phyloP scores from a whole-genome alignment of 2,797 vertebrate species.

The Oreochromis grahami region DNA sequence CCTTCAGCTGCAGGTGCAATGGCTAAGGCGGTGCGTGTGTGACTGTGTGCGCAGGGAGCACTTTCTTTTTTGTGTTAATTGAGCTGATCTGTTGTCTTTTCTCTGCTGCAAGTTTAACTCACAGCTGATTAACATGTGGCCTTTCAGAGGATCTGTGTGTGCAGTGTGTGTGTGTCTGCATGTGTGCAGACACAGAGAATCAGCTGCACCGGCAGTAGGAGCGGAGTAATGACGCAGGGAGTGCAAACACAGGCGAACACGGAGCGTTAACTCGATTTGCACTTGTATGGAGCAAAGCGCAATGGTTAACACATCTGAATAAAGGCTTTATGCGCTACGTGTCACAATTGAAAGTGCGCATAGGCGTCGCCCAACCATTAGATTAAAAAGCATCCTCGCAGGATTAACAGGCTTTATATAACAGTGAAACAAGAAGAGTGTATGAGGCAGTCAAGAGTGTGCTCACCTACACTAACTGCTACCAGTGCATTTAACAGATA shows the following conservation, averaged over 20 bases:
- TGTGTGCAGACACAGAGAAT: slow-evolving; percentile 38
- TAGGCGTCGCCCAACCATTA: slow-evolving; percentile 63
- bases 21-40: slow-evolving; percentile 49
- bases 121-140: slow-evolving; percentile 80
- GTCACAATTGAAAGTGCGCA: slow-evolving; percentile 62
- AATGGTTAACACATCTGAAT: slow-evolving; percentile 74
- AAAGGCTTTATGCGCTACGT: slow-evolving; percentile 62
- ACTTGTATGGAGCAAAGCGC: slow-evolving; percentile 73
- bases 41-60: slow-evolving; percentile 45
- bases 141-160: slow-evolving; percentile 63
- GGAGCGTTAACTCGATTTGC: slow-evolving; percentile 77
- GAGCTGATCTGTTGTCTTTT: slow-evolving; percentile 80
- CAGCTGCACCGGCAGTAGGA: slow-evolving; percentile 32
- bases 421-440: slow-evolving; percentile 23
- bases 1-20: slow-evolving; percentile 81
- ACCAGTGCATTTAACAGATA: not conserved
- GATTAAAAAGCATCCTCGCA: slow-evolving; percentile 66
- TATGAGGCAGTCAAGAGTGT: slow-evolving; percentile 23
- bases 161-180: slow-evolving; percentile 28
- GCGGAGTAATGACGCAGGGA: slow-evolving; percentile 57
- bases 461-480: slow-evolving; percentile 47
- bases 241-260: slow-evolving; percentile 64
- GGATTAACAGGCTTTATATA: slow-evolving; percentile 66
- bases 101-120: slow-evolving; percentile 75
- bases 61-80: slow-evolving; percentile 83